Evolutionary conservation across 2,888 invertebrate species (phyloP), one percentile per base, ranked within the genome.

Genomic region (Cyclophora albipunctata): DNA sequence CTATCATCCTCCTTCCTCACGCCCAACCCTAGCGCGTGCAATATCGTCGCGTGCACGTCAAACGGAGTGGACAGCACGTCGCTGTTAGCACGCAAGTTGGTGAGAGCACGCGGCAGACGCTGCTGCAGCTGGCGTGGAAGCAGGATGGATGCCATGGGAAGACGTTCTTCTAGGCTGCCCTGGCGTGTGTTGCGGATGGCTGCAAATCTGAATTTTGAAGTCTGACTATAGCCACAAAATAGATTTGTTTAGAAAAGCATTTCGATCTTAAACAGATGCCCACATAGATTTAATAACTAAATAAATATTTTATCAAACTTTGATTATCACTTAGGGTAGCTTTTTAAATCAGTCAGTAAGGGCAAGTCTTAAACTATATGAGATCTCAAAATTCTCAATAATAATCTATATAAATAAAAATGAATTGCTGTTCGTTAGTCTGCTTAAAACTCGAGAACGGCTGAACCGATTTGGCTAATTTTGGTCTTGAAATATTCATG

Each of bases 111-210:
- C 0, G 93, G 92, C 62, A 93, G 90, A 4, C 84, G 76, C 5
- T 82, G 79, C 55, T 90, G 89, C 58, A 97, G 92, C 73, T 91
- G 91, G 0, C 91, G 81, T 0, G 98, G 97, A 64, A 97, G 91
- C 0, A 91, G 83, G 48, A 97, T 91, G 0, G 93, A 92, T 76
- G 98, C 95, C 64, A 96, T 94, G 0, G 98, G 98, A 52, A 98
- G 74, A 1, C 98, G 90, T 73, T 98, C 98, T 68, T 98, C 98
- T 51, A 95, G 91, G 76, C 97, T 96, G 0, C 98, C 98, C 76
- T 98, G 97, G 4, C 96, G 87, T 0, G 97, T 97, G 64, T 94
- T 92, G 0, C 98, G 91, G 4, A 97, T 91, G 48, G 92, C 90
- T 0, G 95, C 93, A 78, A 95, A 97, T 71, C 97, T 94, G 67